Conservation (phyloP, 2,888 invertebrate species). For the Laothoe populi region DNA sequence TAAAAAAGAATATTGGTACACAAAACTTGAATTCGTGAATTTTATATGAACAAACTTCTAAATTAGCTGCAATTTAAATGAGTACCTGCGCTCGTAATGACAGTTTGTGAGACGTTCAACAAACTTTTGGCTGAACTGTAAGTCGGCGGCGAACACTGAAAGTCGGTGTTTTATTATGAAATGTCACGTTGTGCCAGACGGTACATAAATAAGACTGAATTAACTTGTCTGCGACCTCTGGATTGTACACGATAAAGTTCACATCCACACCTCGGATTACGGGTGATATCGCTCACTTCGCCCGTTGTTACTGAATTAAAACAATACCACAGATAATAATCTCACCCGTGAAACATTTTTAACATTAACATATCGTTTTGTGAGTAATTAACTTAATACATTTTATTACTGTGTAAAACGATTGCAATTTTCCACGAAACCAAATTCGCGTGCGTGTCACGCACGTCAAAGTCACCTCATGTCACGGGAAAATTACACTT, state of each 20-base stretch:
- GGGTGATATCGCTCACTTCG: slow-evolving; percentile 6
- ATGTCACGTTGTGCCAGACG: slow-evolving; percentile 79
- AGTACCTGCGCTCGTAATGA: slow-evolving; percentile 41
- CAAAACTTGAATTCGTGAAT: background rate
- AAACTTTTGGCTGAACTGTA: slow-evolving; percentile 61
- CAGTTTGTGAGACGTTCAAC: slow-evolving; percentile 66
- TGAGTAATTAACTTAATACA: slow-evolving; percentile 17
- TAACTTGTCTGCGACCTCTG: slow-evolving; percentile 80
- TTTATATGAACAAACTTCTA: background rate
- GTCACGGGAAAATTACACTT: slow-evolving; percentile 6
- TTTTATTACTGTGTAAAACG: slow-evolving; percentile 1
- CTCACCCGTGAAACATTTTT: slow-evolving; percentile 12
- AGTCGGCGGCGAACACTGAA: slow-evolving; percentile 59
- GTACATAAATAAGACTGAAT: slow-evolving; percentile 81
- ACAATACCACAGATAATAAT: slow-evolving; percentile 25
- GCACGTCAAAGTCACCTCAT: slow-evolving; percentile 18
- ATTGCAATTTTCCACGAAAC: slow-evolving; percentile 16
- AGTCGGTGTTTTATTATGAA: slow-evolving; percentile 75
- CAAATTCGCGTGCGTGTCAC: slow-evolving; percentile 5
- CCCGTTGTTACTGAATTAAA: slow-evolving; percentile 25
- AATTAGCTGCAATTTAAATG: slow-evolving; percentile 9
- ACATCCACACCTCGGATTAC: slow-evolving; percentile 62
- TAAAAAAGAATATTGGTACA: background rate
- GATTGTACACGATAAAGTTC: slow-evolving; percentile 61
- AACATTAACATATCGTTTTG: background rate